Evolutionary conservation across 2,888 invertebrate genomes (phyloP).

Genomic region (Morpho helenor): DNA sequence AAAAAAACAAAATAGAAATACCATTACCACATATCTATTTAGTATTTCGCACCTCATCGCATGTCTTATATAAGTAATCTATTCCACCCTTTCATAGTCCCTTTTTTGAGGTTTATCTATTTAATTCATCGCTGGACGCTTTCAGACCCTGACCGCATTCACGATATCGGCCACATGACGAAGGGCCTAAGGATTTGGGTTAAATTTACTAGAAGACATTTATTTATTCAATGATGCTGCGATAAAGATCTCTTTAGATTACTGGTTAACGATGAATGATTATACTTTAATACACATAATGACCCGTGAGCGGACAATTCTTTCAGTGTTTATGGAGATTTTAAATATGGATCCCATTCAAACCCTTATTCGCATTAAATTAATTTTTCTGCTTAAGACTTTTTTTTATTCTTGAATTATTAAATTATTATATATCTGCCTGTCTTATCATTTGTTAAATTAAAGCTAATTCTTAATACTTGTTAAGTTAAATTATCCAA

Average conservation of each 20-base stretch:
- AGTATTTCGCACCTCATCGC: constrained; percentile 25
- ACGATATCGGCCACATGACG: constrained; percentile 73
- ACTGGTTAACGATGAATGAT: constrained; percentile 46
- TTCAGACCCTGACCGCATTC: constrained; percentile 73
- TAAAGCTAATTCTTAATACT: no score
- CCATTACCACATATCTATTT: constrained; percentile 8
- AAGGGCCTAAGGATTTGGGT: constrained; percentile 65
- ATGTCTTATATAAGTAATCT: constrained; percentile 32
- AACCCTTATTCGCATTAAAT: no score
- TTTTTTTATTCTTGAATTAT: no score
- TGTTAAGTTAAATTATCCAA: no score
- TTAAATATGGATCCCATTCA: no score
- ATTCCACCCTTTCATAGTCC: constrained; percentile 51
- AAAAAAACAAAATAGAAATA: no score
- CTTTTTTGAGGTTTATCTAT: constrained; percentile 70
- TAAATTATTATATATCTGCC: no score
- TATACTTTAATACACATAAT: constrained; percentile 35
- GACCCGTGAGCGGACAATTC: background rate
- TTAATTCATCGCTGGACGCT: constrained; percentile 76
- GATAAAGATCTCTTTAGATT: constrained; percentile 60
- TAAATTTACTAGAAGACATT: constrained; percentile 78
- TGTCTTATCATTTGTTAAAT: no score
- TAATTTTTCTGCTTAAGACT: no score
- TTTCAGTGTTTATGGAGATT: no score
- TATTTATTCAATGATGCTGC: constrained; percentile 65